Conservation (phyloP, 1,140 invertebrate genomes). For the Chelonus insularis region DNA sequence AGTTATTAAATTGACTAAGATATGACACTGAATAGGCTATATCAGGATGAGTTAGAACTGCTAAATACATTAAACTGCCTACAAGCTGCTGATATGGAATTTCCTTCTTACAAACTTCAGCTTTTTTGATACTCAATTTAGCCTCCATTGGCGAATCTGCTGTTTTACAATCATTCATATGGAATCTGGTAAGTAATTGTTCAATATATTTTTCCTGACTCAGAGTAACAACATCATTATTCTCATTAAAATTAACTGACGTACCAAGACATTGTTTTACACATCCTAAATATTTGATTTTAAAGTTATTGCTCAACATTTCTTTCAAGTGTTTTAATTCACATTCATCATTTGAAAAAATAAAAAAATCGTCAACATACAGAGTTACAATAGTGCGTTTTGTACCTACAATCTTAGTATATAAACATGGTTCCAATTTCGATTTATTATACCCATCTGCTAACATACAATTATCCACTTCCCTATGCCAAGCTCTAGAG, state of each 20-base stretch:
- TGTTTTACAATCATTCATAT: background rate
- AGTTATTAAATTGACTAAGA: slow-evolving; percentile 34
- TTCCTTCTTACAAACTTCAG: background rate
- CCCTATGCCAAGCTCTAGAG: slow-evolving; percentile 37
- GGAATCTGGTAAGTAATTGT: background rate
- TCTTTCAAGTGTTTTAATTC: too few species aligned
- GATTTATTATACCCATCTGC: slow-evolving; percentile 34
- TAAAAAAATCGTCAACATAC: slow-evolving; percentile 48
- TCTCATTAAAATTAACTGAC: background rate
- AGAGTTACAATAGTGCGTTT: slow-evolving; percentile 36
- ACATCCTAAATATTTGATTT: slow-evolving; percentile 2
- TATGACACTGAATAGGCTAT: slow-evolving; percentile 40
- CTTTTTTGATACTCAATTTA: background rate
- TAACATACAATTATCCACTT: slow-evolving; percentile 35
- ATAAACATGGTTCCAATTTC: slow-evolving; percentile 43
- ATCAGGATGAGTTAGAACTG: slow-evolving; percentile 42
- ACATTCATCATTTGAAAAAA: background rate
- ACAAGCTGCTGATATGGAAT: slow-evolving; percentile 19
- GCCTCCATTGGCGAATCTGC: background rate
- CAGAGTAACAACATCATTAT: background rate
- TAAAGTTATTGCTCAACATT: background rate
- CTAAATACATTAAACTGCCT: slow-evolving; percentile 15
- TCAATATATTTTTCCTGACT: background rate
- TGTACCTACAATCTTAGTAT: slow-evolving; percentile 32
- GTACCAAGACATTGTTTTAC: background rate